Conservation (phyloP, 2,113 vertebrate genomes). For the Enhydra lutris region DNA sequence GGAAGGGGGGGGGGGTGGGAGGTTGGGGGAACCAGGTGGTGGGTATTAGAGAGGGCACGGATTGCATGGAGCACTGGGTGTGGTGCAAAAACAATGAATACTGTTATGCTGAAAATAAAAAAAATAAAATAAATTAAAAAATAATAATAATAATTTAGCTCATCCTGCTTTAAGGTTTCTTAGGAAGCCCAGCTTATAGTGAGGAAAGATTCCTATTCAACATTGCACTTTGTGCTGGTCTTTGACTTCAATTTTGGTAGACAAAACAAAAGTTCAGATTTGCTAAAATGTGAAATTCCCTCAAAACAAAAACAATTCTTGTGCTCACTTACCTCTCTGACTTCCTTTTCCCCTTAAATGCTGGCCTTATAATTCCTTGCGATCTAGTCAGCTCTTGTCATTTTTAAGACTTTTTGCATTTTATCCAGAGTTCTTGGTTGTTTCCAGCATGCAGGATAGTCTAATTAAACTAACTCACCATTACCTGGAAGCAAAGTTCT, state of each 20-base stretch:
- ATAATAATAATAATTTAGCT: not conserved
- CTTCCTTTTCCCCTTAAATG: not conserved
- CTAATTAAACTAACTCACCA: not conserved
- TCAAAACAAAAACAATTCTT: not conserved
- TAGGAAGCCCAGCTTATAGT: not conserved
- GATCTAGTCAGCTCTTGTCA: not conserved
- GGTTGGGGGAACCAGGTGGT: too few species aligned
- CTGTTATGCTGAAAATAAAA: too few species aligned
- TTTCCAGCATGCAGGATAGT: not conserved
- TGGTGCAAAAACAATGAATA: too few species aligned
- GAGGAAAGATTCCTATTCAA: not conserved
- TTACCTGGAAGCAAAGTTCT: not conserved
- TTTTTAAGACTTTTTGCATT: not conserved
- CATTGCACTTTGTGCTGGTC: not conserved
- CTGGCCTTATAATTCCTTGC: not conserved
- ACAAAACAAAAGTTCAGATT: slow-evolving; percentile 32
- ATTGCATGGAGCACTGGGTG: too few species aligned
- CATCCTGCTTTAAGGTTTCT: not conserved
- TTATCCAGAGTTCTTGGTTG: not conserved
- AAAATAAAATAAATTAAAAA: too few species aligned
- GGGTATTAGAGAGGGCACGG: too few species aligned
- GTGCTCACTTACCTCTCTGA: not conserved
- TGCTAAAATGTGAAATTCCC: not conserved
- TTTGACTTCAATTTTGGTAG: slow-evolving; percentile 17
- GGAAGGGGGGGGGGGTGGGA: too few species aligned